Percentiles rank a stretch among this genome's conserved stretches.
Conservation (phyloP, 2,888 invertebrate genomes). For the Plutella xylostella region DNA sequence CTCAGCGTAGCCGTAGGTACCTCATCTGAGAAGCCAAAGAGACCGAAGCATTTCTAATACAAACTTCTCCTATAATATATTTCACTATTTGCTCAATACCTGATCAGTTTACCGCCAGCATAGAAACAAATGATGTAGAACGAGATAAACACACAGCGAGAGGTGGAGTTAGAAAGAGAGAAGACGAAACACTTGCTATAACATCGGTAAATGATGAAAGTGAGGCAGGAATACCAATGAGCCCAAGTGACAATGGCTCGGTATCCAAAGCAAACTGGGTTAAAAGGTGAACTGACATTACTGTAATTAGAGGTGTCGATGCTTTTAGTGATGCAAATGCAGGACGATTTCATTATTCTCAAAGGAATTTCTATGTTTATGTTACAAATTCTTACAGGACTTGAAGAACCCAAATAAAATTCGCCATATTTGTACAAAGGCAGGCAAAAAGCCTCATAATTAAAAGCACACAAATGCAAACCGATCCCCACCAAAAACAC, state of each 20-base stretch:
- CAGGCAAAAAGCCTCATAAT: background rate
- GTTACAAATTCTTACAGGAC: background rate
- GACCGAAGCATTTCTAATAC: slow-evolving; percentile 4
- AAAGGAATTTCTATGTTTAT: background rate
- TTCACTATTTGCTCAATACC: slow-evolving; percentile 1
- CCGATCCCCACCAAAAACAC: no score
- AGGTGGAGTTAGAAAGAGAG: slow-evolving; percentile 31
- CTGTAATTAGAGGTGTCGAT: slow-evolving; percentile 41
- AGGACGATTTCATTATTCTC: background rate
- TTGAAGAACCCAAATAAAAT: background rate
- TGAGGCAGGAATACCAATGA: slow-evolving; percentile 35
- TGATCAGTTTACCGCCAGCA: slow-evolving; percentile 4
- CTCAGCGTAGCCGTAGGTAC: background rate
- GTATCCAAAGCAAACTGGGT: slow-evolving; percentile 60
- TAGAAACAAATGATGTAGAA: slow-evolving; percentile 32
- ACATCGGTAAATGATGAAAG: slow-evolving; percentile 51
- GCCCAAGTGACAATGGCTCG: slow-evolving; percentile 46
- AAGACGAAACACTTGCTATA: slow-evolving; percentile 46
- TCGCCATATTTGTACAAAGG: background rate
- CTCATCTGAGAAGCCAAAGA: slow-evolving; percentile 1
- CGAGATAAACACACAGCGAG: slow-evolving; percentile 29
- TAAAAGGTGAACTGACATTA: slow-evolving; percentile 63
- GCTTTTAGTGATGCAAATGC: slow-evolving; percentile 5
- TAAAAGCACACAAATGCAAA: no score
- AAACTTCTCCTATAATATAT: slow-evolving; percentile 1